phyloP scores from a whole-genome alignment of 2,113 vertebrate genomes.

The Pycnonotus jocosus region DNA sequence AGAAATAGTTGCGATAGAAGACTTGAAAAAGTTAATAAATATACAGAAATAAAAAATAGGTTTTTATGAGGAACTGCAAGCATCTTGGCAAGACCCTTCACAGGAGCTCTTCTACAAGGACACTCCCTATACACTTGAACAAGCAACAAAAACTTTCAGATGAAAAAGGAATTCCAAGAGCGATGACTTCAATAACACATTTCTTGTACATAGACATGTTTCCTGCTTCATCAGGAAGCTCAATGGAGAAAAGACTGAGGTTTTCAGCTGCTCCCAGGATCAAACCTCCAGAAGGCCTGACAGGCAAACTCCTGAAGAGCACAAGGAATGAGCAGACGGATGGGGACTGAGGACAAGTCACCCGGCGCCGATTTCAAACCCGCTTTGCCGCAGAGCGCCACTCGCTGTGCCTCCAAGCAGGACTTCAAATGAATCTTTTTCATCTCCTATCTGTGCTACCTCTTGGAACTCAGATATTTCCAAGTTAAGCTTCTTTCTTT shows the following conservation, averaged over 20 bases:
- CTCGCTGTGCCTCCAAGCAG: neutral
- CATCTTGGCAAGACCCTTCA: neutral
- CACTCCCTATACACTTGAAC: neutral
- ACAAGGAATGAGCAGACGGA: neutral
- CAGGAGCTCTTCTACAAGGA: neutral
- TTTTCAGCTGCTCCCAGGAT: constrained; percentile 1
- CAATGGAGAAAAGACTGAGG: neutral
- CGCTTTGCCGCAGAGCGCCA: rapidly evolving
- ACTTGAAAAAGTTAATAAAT: neutral
- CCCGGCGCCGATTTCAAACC: neutral
- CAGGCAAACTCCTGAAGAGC: neutral
- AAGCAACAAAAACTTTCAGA: neutral
- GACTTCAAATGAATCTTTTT: neutral
- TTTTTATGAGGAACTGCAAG: neutral
- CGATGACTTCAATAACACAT: neutral
- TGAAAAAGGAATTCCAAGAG: neutral
- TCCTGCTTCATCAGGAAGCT: neutral
- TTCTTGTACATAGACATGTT: neutral
- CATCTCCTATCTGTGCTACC: neutral
- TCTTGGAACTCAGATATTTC: neutral
- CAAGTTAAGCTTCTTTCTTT: neutral
- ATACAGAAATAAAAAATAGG: neutral
- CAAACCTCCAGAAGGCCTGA: neutral
- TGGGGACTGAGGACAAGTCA: neutral
- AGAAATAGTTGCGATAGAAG: neutral